Base-by-base conservation (phyloP, 2,113 vertebrate genomes). In the Sardina pilchardus region DNA sequence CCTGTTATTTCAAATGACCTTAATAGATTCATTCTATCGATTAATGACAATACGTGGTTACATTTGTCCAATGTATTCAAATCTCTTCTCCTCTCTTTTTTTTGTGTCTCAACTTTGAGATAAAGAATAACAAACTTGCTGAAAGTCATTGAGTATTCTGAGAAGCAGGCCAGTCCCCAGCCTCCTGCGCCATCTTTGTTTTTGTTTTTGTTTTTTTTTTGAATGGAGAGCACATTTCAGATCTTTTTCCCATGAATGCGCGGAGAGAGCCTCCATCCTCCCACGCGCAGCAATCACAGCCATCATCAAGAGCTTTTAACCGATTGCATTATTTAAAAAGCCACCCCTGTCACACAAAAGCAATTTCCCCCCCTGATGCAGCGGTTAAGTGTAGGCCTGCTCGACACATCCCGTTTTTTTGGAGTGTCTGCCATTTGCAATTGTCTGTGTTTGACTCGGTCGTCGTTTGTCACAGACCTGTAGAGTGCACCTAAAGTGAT, bases 281-380 rank as follows among this genome's bases (percentile, higher is more conserved):
- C 92, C 88, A 67, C 59, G 26, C 24, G 26, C n/a, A 16, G 87
- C 90, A 86, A 90, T 90, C 92, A 83, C 36, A 91, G 90, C 91
- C 90, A 94, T 94, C 92, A 92, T 89, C 44, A 88, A 91, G 93
- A 91, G 94, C 94, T 94, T 94, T 95, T 94, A 93, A 94, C 93
- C 90, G 91, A 94, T 92, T 92, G 93, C 92, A 93, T 94, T 94
- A 92, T 95, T 95, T 94, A 94, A 95, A 95, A 93, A 94, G 90
- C 91, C 92, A 91, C 91, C 90, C 87, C 63, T 30, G 59, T 91
- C 84, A 88, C 93, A 93, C 93, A 94, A 94, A 95, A 92, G 93
- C 94, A 94, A 95, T 95, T 95, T 94, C 90, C 89, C 89, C n/a
- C 87, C 91, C 93, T 92, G 93, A 91, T 88, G 87, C 6, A 67